Base-by-base conservation (phyloP, 2,113 vertebrate species). In the Chloroceryle aenea region DNA sequence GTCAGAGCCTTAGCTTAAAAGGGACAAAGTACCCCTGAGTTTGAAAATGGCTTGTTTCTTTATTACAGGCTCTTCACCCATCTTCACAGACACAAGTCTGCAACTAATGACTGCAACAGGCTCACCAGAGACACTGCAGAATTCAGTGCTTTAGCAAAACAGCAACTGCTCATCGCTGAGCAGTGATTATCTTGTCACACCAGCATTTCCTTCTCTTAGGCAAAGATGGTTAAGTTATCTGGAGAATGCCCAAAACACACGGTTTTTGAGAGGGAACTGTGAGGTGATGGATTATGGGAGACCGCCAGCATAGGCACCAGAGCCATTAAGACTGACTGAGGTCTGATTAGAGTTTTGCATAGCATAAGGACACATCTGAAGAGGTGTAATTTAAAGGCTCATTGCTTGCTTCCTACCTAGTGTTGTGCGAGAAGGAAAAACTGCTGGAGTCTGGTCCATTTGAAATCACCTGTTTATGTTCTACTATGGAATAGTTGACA, bases 401-500 rank as follows among this genome's bases (percentile, higher is more conserved):
- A 92, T 93, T 97, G 89, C 89, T 95, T 7, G 9, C 26, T 81
- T 93, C 62, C 48, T 43, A 75, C 58, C 26, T 52, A 59, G 73
- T 2, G 14, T 52, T 47, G 53, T 40, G 72, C 5, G 9, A 87
- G 66, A 62, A 77, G 67, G 78, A 71, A 85, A 93, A 93, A 83
- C 72, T 72, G 76, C 38, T 25, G 1, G 15, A 87, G 47, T 61
- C 81, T 73, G 34, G 56, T 75, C 20, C 52, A 69, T 96, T 84
- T 74, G 45, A 92, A 98, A 93, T 96, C 82, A 89, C 43, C 83
- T 97, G 72, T 95, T 91, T 93, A 91, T 84, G 80, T 88, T 91
- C 56, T 79, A 21, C 84, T 63, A 26, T 3, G 2, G 80, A 83
- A 88, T 42, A 85, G 56, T 38, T 45, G 76, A 58, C 52, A 89